Percentiles rank a stretch among this genome's conserved stretches.
Conservation (phyloP, 1,140 invertebrate species). For the Drosophila cardini region DNA sequence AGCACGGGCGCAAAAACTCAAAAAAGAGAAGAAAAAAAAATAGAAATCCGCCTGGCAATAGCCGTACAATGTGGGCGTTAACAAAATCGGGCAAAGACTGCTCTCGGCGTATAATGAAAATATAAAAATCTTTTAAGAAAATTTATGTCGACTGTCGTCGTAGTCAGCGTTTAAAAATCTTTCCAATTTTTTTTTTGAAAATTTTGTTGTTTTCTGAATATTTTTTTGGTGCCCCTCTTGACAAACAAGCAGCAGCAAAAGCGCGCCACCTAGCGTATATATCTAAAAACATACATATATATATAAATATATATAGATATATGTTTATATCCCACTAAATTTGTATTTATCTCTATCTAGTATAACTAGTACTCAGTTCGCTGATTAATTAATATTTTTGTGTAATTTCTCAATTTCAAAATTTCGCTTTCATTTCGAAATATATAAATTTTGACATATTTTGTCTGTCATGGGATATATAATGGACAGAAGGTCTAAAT, state of each 20-base stretch:
- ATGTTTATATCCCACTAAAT: slow-evolving; percentile 1
- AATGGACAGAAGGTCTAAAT: too few relatives aligned
- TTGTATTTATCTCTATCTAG: too few relatives aligned
- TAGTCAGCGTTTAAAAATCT: slow-evolving; percentile 43
- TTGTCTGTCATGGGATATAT: slow-evolving; percentile 13
- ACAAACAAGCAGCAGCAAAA: slow-evolving; percentile 69
- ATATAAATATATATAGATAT: slow-evolving; percentile 2
- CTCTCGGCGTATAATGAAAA: slow-evolving; percentile 41
- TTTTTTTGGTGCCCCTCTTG: slow-evolving; percentile 30
- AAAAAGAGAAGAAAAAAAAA: too few relatives aligned
- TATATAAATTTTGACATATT: too few relatives aligned
- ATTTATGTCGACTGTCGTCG: slow-evolving; percentile 21
- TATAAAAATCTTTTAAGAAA: slow-evolving; percentile 39
- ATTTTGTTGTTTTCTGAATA: slow-evolving; percentile 5
- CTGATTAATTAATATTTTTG: slow-evolving; percentile 68
- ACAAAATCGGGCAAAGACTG: background rate
- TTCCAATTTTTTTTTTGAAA: slow-evolving; percentile 13
- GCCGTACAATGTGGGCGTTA: slow-evolving; percentile 54
- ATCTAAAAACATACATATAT: background rate
- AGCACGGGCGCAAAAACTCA: slow-evolving; percentile 33
- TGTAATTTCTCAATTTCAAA: slow-evolving; percentile 65
- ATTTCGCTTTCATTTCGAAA: slow-evolving; percentile 57
- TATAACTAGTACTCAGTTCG: slow-evolving; percentile 24
- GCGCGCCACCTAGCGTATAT: slow-evolving; percentile 49
- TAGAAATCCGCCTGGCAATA: background rate